A percentile compares a stretch with the other conserved stretches of the same genome.
Conservation (phyloP, 1,140 invertebrate species). For the Forficula auricularia region DNA sequence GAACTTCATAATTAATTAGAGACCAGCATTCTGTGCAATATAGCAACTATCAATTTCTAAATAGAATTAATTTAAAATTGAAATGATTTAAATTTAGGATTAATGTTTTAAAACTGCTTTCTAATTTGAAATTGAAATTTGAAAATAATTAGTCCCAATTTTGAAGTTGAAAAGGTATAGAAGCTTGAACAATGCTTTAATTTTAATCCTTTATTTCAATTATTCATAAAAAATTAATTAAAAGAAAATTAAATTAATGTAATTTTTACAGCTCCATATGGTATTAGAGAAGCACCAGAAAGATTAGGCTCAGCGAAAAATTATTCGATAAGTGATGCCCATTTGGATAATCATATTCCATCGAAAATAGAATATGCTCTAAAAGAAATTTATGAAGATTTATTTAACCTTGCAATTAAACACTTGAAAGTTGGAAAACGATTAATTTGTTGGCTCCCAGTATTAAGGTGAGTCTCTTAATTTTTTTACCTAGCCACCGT, state of each 20-base stretch:
- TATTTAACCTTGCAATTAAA: constrained; percentile 62
- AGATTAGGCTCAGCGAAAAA: constrained; percentile 47
- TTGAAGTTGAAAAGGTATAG: too few relatives aligned
- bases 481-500: not conserved
- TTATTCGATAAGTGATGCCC: constrained; percentile 40
- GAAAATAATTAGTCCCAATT: too few relatives aligned
- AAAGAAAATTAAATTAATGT: constrained; percentile 5
- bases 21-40: too few relatives aligned
- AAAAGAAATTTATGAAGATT: constrained; percentile 60
- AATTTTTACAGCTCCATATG: constrained; percentile 78
- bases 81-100: too few relatives aligned
- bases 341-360: constrained; percentile 54
- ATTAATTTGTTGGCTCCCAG: constrained; percentile 83
- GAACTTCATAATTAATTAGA: too few relatives aligned
- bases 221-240: too few relatives aligned
- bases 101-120: too few relatives aligned
- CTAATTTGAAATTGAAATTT: too few relatives aligned
- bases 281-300: constrained; percentile 78
- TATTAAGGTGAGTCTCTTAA: constrained; percentile 45
- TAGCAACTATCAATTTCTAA: too few relatives aligned
- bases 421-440: constrained; percentile 57
- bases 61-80: too few relatives aligned
- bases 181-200: too few relatives aligned
- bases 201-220: too few relatives aligned
- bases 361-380: constrained; percentile 75